Base-by-base conservation (phyloP, 2,113 vertebrate species). In the Rhinogobius similis region DNA sequence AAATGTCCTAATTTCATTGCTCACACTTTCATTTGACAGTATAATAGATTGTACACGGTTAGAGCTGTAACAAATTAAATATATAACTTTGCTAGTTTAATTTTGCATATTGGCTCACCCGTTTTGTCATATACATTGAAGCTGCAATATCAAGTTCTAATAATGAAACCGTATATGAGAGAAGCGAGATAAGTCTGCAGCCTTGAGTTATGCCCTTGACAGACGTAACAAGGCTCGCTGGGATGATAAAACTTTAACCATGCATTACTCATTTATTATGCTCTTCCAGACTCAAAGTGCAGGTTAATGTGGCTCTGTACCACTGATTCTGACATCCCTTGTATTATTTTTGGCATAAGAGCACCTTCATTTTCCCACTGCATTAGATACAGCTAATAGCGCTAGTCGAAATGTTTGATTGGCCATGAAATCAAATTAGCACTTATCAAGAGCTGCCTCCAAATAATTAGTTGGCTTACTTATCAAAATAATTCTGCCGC, bases 241-340 rank as follows among this genome's bases (percentile, higher is more conserved):
- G 63, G 65, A 67, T 29, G 32, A 76, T 79, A 23, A 79, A 68
- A 82, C 2, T 83, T 76, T 78, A 76, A 82, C 39, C 18, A 46
- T 70, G 55, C 67, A 67, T 82, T 71, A 84, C 59, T 69, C 18
- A 69, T 83, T 81, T 81, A 85, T 70, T 50, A 21, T 59, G 55
- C 12, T 24, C 52, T 50, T 41, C 44, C 36, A 13, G 63, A 58
- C 58, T 13, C 3, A 70, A 73, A 70, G 68, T 21, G n/a, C 66
- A 68, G 69, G 56, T 82, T 79, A 75, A 81, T 75, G 56, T 70
- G 48, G 29, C 53, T 0, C 11, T 26, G 65, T 48, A 23, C 3
- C 16, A 50, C 53, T 7, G 18, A 62, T 0, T 8, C 50, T n/a
- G 29, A 36, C 10, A 32, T 55, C 46, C 24, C n/a, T 16, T 32